phyloP scores from a whole-genome alignment of 2,888 invertebrate genomes.

The Philereme vetulata region DNA sequence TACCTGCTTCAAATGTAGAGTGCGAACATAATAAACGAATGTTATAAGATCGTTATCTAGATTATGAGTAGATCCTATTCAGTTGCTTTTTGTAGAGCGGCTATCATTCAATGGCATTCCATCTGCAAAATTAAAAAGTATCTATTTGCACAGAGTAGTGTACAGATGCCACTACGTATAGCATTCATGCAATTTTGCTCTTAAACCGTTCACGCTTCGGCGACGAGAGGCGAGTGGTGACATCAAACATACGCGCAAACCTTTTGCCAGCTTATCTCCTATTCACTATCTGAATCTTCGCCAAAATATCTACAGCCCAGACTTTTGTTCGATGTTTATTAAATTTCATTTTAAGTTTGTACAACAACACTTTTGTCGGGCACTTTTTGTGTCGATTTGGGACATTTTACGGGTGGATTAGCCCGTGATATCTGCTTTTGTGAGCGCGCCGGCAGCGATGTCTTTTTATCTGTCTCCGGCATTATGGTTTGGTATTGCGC shows the following conservation, averaged over 20 bases:
- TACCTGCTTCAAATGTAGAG: not conserved
- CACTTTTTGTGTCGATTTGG: constrained; percentile 77
- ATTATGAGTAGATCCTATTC: constrained; percentile 34
- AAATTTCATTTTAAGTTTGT: constrained; percentile 83
- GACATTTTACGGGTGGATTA: constrained; percentile 83
- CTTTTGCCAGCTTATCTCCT: constrained; percentile 82
- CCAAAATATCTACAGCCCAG: constrained; percentile 71
- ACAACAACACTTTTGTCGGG: constrained; percentile 83
- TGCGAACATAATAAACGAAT: constrained; percentile 2
- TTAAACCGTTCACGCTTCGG: constrained; percentile 76
- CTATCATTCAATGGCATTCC: constrained; percentile 63
- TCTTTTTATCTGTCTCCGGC: constrained; percentile 71
- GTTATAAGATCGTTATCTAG: constrained; percentile 32
- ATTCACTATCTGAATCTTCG: constrained; percentile 77
- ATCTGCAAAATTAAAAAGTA: constrained; percentile 81
- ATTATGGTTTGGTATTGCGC: constrained; percentile 80
- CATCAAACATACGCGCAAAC: constrained; percentile 82
- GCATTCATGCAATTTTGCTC: constrained; percentile 78
- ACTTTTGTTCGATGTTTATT: constrained; percentile 80
- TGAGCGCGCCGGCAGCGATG: constrained; percentile 64
- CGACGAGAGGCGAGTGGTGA: constrained; percentile 80
- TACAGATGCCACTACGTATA: constrained; percentile 81
- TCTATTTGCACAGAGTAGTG: constrained; percentile 71
- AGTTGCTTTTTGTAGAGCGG: constrained; percentile 47
- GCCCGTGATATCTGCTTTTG: constrained; percentile 72